phyloP scores from a whole-genome alignment of 2,797 vertebrate genomes.

The Rousettus madagascariensis region DNA sequence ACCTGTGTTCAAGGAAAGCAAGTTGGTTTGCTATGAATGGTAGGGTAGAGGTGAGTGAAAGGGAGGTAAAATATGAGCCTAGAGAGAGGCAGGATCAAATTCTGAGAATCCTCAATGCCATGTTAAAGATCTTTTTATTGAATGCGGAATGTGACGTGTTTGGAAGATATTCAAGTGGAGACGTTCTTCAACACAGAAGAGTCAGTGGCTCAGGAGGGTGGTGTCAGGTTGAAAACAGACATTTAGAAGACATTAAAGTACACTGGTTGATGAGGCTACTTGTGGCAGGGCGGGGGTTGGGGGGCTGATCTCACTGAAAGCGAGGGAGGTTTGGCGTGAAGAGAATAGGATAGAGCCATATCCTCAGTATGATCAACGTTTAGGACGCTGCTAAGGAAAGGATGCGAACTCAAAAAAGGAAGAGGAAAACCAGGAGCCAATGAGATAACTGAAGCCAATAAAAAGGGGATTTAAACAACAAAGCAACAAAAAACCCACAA shows the following conservation, averaged over 20 bases:
- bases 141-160: neutral
- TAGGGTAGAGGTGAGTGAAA: neutral
- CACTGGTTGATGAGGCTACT: neutral
- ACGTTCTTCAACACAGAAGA: neutral
- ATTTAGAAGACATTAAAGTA: neutral
- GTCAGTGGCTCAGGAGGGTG: neutral
- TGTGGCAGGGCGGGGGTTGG: too few relatives aligned
- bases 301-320: neutral
- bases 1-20: neutral
- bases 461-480: neutral
- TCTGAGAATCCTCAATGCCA: neutral
- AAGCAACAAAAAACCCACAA: neutral
- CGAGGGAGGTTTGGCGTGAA: neutral
- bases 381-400: neutral
- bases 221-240: neutral
- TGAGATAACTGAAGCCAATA: neutral
- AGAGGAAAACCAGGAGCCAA: neutral
- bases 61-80: neutral
- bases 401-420: neutral
- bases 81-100: neutral
- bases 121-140: neutral
- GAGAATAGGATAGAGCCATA: neutral
- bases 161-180: neutral
- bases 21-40: neutral
- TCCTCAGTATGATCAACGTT: neutral